phyloP scores from a whole-genome alignment of 2,113 vertebrate species.

The Propithecus coquereli region DNA sequence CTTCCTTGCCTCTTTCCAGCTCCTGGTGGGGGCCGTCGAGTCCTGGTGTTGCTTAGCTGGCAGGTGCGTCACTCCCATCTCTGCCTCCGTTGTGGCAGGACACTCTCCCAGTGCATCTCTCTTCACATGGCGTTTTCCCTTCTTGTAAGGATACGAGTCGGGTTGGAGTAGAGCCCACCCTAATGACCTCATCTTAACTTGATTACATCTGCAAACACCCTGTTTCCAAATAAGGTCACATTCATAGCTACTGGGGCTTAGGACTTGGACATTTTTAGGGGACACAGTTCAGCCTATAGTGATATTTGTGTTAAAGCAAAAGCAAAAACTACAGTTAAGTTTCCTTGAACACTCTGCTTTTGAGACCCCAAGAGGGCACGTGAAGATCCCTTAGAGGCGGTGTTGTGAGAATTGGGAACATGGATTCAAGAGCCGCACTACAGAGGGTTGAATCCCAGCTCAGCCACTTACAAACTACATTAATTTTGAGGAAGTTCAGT shows the following conservation, averaged over 20 bases:
- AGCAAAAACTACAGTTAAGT: neutral
- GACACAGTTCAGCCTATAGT: neutral
- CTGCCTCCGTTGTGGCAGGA: neutral
- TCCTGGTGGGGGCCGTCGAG: neutral
- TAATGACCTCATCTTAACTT: neutral
- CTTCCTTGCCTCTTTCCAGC: neutral
- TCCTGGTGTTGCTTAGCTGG: no score
- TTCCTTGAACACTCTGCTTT: neutral
- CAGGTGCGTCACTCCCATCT: neutral
- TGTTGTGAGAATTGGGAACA: neutral
- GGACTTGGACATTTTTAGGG: neutral
- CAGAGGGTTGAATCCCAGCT: neutral
- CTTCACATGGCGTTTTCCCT: neutral
- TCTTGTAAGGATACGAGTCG: neutral
- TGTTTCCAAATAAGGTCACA: conserved; percentile 24
- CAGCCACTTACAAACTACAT: neutral
- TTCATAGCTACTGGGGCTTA: neutral
- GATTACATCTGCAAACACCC: neutral
- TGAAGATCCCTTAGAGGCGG: neutral
- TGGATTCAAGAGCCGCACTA: neutral
- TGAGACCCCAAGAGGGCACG: neutral
- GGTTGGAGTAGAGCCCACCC: neutral
- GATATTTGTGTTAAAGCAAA: neutral
- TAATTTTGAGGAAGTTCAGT: neutral
- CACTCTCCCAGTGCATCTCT: neutral